These are phyloP conservation scores for Spheniscus humboldti DNA, from an alignment of 2,797 vertebrate genomes.

Conservation along the genomic window DNA sequence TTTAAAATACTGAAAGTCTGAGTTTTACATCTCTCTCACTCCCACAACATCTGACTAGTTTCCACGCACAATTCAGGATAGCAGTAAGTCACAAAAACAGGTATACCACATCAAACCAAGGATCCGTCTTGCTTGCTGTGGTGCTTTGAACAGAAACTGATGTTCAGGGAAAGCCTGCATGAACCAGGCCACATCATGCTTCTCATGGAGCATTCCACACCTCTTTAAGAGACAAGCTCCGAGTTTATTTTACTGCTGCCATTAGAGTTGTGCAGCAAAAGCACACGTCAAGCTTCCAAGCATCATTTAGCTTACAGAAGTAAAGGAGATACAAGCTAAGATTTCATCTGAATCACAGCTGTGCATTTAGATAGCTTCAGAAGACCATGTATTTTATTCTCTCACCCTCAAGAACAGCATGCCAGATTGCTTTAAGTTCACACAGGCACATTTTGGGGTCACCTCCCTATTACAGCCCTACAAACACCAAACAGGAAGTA, in stretches of 20 bases:
- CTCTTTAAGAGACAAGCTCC: background rate
- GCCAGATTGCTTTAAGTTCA: background rate
- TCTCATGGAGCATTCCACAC: background rate
- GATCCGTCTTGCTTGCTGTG: background rate
- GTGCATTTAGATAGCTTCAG: background rate
- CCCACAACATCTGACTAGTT: background rate
- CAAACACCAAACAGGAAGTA: background rate
- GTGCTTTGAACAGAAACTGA: background rate
- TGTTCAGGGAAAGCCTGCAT: background rate
- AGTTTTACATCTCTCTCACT: background rate
- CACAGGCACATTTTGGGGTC: background rate
- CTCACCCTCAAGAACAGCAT: background rate
- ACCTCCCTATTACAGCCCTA: background rate
- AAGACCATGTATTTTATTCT: background rate
- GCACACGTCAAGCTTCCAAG: background rate
- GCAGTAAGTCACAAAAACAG: background rate
- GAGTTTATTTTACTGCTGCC: background rate
- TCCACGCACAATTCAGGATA: rapidly evolving
- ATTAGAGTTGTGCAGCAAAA: background rate
- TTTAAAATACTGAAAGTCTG: background rate
- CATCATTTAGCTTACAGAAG: background rate
- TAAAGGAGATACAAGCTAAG: background rate
- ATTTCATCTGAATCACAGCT: background rate
- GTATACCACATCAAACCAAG: background rate
- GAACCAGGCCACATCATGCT: background rate